phyloP scores from a whole-genome alignment of 2,113 vertebrate species.

The Probosciger aterrimus region DNA sequence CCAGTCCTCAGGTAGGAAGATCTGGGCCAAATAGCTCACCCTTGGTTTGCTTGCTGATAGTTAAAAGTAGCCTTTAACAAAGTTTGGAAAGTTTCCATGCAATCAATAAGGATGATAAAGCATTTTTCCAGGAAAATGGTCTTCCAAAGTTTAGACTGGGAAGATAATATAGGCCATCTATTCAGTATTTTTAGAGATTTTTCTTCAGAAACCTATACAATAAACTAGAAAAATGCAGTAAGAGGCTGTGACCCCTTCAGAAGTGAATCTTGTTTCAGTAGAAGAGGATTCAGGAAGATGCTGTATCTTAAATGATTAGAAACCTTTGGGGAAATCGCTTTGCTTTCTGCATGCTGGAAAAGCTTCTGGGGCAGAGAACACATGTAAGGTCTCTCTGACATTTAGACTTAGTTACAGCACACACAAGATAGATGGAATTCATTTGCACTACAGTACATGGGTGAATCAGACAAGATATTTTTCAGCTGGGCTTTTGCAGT shows the following conservation, averaged over 20 bases:
- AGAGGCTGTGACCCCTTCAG: neutral
- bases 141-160: neutral
- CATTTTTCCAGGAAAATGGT: neutral
- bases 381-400: neutral
- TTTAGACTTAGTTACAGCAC: neutral
- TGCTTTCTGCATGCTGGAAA: neutral
- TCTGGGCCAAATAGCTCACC: neutral
- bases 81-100: neutral
- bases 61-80: neutral
- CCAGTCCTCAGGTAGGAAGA: neutral
- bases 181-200: neutral
- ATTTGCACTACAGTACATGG: neutral
- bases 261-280: neutral
- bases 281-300: neutral
- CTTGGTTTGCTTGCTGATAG: neutral
- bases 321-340: neutral
- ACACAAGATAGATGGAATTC: neutral
- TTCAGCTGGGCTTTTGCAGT: slow-evolving; percentile 24
- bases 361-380: neutral
- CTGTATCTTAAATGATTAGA: neutral
- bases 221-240: neutral
- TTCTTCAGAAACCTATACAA: neutral
- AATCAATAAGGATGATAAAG: neutral
- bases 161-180: neutral
- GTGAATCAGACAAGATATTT: slow-evolving; percentile 34